Conservation (phyloP, 2,113 vertebrate genomes). For the Equus przewalskii region DNA sequence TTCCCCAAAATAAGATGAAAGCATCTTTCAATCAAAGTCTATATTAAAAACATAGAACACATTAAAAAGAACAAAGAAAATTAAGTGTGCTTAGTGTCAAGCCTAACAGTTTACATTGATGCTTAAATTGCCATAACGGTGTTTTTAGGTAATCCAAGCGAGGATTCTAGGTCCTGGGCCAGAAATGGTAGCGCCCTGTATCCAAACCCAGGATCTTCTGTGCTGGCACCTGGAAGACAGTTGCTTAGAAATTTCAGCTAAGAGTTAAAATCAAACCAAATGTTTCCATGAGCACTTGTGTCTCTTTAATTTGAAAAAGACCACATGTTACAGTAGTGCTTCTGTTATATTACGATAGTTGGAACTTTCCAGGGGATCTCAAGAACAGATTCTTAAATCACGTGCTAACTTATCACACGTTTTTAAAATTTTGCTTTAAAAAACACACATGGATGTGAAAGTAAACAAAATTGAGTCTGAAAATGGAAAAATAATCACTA, state of each 20-base stretch:
- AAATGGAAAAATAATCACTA: background rate
- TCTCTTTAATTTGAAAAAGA: conserved; percentile 45
- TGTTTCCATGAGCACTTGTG: background rate
- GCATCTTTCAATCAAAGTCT: background rate
- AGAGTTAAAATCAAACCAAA: background rate
- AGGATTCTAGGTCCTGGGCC: too few species aligned
- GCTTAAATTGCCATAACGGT: background rate
- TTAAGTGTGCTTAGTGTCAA: background rate
- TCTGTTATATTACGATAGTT: background rate
- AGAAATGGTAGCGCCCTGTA: background rate
- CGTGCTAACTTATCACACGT: background rate
- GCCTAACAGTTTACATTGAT: background rate
- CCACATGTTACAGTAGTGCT: background rate
- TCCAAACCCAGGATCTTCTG: background rate
- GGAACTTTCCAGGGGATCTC: background rate
- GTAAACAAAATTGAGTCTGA: background rate
- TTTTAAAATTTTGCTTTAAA: background rate
- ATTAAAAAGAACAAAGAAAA: background rate
- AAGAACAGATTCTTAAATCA: background rate
- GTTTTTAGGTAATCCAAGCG: background rate
- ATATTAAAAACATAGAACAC: background rate
- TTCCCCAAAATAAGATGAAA: background rate
- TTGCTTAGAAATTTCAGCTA: conserved; percentile 20
- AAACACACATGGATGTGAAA: background rate
- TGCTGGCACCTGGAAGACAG: background rate